phyloP scores from a whole-genome alignment of 2,888 invertebrate genomes.

The Lagria hirta region DNA sequence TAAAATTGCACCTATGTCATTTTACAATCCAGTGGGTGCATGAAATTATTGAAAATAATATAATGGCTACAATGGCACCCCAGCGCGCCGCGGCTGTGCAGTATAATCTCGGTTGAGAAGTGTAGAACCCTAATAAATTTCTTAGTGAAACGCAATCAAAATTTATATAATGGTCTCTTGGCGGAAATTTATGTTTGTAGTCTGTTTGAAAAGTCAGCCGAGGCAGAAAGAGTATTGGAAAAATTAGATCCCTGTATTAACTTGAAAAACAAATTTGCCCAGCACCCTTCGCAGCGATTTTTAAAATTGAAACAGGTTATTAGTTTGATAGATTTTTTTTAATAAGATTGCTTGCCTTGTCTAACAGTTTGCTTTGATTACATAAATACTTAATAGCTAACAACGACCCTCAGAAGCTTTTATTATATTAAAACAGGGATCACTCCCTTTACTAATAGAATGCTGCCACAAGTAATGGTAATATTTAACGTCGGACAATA shows the following conservation, averaged over 20 bases:
- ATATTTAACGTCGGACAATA: slow-evolving; percentile 33
- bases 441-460: slow-evolving; percentile 31
- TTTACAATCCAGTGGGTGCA: too few relatives aligned
- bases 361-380: slow-evolving; percentile 37
- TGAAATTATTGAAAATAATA: slow-evolving; percentile 6
- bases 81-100: slow-evolving; percentile 4
- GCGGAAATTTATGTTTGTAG: slow-evolving; percentile 9
- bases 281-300: background rate
- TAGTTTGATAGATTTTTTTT: slow-evolving; percentile 12
- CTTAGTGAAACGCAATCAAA: slow-evolving; percentile 14
- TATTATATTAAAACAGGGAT: slow-evolving; percentile 35
- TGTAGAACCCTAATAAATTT: slow-evolving; percentile 15
- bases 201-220: background rate
- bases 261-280: background rate
- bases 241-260: background rate
- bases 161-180: slow-evolving; percentile 11
- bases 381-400: slow-evolving; percentile 39
- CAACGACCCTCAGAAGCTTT: slow-evolving; percentile 36
- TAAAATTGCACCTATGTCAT: too few relatives aligned
- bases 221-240: background rate
- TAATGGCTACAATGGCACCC: slow-evolving; percentile 8
- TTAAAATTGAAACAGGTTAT: slow-evolving; percentile 7
- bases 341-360: slow-evolving; percentile 14
- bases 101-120: slow-evolving; percentile 9
- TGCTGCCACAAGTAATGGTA: slow-evolving; percentile 30